Evolutionary conservation across 2,888 invertebrate species (phyloP), one percentile per base, ranked within the genome.

Genomic region (Salticus scenicus): DNA sequence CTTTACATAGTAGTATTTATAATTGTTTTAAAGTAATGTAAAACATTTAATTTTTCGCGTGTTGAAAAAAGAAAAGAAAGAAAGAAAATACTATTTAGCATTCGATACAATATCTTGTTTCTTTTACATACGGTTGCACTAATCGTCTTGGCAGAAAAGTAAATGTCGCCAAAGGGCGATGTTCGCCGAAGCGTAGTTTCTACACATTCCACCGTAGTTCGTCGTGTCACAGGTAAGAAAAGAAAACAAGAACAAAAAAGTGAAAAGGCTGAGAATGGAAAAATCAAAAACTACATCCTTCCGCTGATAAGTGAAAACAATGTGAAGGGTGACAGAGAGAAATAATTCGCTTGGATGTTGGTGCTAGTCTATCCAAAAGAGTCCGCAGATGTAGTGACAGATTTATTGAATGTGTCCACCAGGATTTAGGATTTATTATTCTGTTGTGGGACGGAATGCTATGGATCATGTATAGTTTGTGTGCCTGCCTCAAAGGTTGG

Each of bases 401-500:
- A 1, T 2, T 57, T 24, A 12, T 24, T 24, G 20, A 24, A 24
- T 20, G 7, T 14, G 42, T 20, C 57, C 57, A 24, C 57, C 20
- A 24, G 17, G 2, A 24, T 57, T 57, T 12, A 24, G 57, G 2
- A 4, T 57, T 57, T 24, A 57, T 24, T 24, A 57, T 4, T 57
- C 4, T 20, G 2, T 12, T 24, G 24, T 14, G 20, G 27, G 37
- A 20, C 73, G 80, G 72, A 72, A 84, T 84, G 83, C 73, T 84
- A 73, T 77, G 82, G 82, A 84, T 77, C 72, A 84, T 84, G 83
- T 77, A 76, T 71, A 76, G 76, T 51, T 71, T 84, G 17, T 84
- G 51, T 31, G 83, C 83, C 47, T 84, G 83, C 77, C 67, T 77
- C 17, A 77, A 66, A 75, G 83, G 83, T 37, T 84, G 72, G 83